A percentile compares a stretch with the other conserved stretches of the same genome.
Evolutionary conservation across 2,797 vertebrate genomes (phyloP).

Genomic region (Crocidura indochinensis): DNA sequence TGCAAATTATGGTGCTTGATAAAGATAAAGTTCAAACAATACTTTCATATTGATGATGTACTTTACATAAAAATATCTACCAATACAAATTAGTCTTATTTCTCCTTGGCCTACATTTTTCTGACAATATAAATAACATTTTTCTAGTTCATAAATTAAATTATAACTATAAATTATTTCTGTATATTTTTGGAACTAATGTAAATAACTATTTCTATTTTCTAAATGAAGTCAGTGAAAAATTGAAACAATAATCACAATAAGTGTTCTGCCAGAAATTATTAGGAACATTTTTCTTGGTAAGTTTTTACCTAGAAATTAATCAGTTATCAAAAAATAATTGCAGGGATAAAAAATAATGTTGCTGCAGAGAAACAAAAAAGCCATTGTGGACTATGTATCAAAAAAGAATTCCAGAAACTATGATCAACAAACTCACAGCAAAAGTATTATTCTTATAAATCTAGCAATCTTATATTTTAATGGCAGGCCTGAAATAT

Average conservation of each 20-base stretch:
- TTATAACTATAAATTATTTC: not conserved
- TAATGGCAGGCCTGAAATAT: not conserved
- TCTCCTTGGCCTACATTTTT: not conserved
- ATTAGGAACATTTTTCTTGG: not conserved
- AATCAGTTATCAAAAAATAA: conserved; percentile 16
- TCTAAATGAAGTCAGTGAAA: not conserved
- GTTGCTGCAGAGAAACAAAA: not conserved
- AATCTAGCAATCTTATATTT: not conserved
- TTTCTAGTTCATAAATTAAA: conserved; percentile 8
- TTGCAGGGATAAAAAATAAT: conserved; percentile 13
- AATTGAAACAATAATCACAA: not conserved
- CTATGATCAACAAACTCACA: not conserved
- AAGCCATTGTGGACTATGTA: not conserved
- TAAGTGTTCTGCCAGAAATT: not conserved
- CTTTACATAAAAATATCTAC: conserved; percentile 42
- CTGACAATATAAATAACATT: conserved; percentile 8
- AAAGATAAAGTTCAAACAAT: no score
- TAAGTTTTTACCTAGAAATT: not conserved
- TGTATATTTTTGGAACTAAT: not conserved
- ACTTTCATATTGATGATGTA: not conserved
- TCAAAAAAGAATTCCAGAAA: not conserved
- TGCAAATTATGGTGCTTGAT: no score
- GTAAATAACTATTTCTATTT: not conserved
- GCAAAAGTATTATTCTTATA: not conserved
- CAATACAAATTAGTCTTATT: not conserved